Conservation (phyloP, 2,797 vertebrate genomes). For the Perodicticus potto region DNA sequence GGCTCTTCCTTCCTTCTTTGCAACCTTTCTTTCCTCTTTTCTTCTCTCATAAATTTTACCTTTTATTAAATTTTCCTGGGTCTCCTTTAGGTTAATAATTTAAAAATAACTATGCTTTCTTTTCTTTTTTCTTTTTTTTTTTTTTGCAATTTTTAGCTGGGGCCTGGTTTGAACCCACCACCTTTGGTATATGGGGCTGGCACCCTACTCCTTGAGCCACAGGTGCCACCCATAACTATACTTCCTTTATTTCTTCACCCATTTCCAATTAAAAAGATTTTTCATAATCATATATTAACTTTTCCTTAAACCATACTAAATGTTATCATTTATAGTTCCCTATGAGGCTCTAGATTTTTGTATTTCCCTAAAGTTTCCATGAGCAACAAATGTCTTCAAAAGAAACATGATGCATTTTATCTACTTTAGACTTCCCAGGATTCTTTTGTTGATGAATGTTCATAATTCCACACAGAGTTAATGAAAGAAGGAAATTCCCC, state of each 20-base stretch:
- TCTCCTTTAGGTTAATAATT: neutral
- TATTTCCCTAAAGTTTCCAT: constrained; percentile 24
- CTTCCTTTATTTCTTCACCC: constrained; percentile 12
- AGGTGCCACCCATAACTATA: neutral
- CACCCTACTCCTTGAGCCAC: too few relatives aligned
- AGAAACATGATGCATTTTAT: neutral
- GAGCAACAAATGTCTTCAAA: constrained; percentile 1
- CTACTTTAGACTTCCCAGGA: constrained; percentile 22
- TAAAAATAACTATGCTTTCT: constrained; percentile 39
- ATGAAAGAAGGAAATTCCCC: neutral
- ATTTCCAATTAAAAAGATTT: constrained; percentile 41
- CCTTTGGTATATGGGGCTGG: too few relatives aligned
- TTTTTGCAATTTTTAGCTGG: too few relatives aligned
- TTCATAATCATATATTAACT: neutral
- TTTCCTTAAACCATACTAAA: constrained; percentile 6
- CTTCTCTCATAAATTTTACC: neutral
- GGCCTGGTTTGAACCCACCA: too few relatives aligned
- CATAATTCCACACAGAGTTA: constrained; percentile 33
- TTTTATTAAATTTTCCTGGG: neutral
- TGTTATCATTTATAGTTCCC: constrained; percentile 36
- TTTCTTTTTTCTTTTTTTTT: neutral
- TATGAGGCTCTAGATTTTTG: neutral
- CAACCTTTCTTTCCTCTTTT: neutral
- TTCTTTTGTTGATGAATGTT: constrained; percentile 22
- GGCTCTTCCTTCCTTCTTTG: neutral